phyloP scores from a whole-genome alignment of 2,113 vertebrate species.

The Capreolus pygargus region DNA sequence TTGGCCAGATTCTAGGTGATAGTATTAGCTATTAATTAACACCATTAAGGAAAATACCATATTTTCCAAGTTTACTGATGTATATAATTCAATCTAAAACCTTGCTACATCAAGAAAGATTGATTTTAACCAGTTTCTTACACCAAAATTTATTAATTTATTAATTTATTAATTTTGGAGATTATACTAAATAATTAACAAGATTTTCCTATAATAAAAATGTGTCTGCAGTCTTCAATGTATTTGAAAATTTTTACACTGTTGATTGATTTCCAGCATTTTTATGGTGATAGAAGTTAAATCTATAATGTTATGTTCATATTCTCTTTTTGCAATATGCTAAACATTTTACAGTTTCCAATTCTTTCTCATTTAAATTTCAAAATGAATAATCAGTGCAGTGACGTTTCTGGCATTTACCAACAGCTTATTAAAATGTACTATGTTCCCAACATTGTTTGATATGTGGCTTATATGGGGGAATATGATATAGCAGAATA shows the following conservation, averaged over 20 bases:
- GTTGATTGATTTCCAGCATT: neutral
- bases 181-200: neutral
- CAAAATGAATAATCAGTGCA: neutral
- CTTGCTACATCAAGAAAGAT: neutral
- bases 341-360: conserved; percentile 34
- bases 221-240: neutral
- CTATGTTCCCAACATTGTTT: neutral
- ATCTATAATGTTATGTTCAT: neutral
- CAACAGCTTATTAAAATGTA: conserved; percentile 13
- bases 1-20: neutral
- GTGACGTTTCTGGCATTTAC: neutral
- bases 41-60: neutral
- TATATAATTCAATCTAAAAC: neutral
- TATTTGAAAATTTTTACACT: conserved; percentile 12
- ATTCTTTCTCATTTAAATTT: neutral
- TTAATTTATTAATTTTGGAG: no score
- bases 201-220: conserved; percentile 35
- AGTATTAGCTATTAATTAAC: conserved; percentile 13
- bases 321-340: neutral
- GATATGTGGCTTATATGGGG: neutral
- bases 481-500: neutral
- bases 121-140: conserved; percentile 1
- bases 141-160: neutral
- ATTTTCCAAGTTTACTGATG: neutral
- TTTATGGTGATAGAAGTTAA: neutral